phyloP scores from a whole-genome alignment of 2,888 invertebrate species.

The Baronia brevicornis region DNA sequence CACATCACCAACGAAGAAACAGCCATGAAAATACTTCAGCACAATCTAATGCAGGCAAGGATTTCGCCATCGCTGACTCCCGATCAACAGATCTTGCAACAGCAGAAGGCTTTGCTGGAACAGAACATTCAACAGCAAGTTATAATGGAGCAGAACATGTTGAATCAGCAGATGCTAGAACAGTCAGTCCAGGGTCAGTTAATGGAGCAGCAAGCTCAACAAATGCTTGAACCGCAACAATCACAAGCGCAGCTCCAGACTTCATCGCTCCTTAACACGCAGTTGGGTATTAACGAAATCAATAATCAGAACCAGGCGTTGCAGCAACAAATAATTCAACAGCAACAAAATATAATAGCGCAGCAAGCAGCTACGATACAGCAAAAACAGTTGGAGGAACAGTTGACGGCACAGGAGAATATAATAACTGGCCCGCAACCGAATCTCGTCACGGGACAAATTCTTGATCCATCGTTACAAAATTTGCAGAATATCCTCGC shows the following conservation, averaged over 20 bases:
- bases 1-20: conserved; percentile 66
- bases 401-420: conserved; percentile 51
- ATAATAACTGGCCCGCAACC: conserved; percentile 45
- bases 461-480: conserved; percentile 69
- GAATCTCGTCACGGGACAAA: conserved; percentile 55
- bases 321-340: conserved; percentile 72
- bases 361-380: conserved; percentile 67
- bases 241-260: conserved; percentile 50
- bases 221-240: conserved; percentile 38
- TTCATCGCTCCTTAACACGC: conserved; percentile 43
- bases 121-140: conserved; percentile 55
- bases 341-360: conserved; percentile 62
- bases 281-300: conserved; percentile 49
- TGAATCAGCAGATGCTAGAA: conserved; percentile 64
- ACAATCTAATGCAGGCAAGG: conserved; percentile 72
- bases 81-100: conserved; percentile 47
- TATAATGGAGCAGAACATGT: conserved; percentile 65
- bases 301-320: conserved; percentile 66
- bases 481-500: conserved; percentile 62
- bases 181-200: conserved; percentile 53
- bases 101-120: conserved; percentile 47
- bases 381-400: conserved; percentile 63
- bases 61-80: conserved; percentile 50
- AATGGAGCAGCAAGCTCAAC: conserved; percentile 53
- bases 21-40: conserved; percentile 75